Percentiles rank a stretch among this genome's conserved stretches.
Conservation (phyloP, 2,113 vertebrate species). For the Amazona guildingii region DNA sequence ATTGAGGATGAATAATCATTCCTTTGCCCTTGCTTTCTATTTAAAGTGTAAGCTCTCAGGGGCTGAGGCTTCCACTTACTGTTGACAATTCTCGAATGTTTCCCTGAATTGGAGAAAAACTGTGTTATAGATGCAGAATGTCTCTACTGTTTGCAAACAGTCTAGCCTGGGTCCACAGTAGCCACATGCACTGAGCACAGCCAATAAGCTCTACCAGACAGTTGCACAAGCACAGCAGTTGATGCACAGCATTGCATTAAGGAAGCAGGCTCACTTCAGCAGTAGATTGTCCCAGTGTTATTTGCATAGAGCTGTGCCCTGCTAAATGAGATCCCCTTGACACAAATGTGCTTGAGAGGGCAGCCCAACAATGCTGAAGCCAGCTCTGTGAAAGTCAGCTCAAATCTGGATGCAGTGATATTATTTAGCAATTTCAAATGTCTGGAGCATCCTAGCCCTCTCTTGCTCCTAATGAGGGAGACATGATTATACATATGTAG, state of each 20-base stretch:
- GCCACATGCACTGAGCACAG: neutral
- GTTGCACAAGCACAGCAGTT: neutral
- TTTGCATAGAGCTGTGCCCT: neutral
- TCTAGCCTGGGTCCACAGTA: neutral
- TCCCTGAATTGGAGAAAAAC: slow-evolving; percentile 28
- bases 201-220: neutral
- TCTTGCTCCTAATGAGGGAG: neutral
- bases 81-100: slow-evolving; percentile 17
- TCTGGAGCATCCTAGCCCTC: neutral
- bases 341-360: neutral
- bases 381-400: neutral
- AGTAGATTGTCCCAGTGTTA: neutral
- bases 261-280: neutral
- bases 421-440: neutral
- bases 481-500: neutral
- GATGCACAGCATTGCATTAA: neutral
- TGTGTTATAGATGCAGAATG: neutral
- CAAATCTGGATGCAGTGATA: neutral
- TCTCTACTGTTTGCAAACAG: slow-evolving; percentile 15
- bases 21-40: slow-evolving; percentile 51
- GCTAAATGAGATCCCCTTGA: neutral
- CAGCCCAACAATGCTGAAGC: neutral
- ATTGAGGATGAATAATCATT: slow-evolving; percentile 24
- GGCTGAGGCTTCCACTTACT: slow-evolving; percentile 26
- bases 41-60: slow-evolving; percentile 30